Evolutionary conservation across 2,888 invertebrate species (phyloP), one percentile per base, ranked within the genome.

Genomic region (Odontomyia ornata): DNA sequence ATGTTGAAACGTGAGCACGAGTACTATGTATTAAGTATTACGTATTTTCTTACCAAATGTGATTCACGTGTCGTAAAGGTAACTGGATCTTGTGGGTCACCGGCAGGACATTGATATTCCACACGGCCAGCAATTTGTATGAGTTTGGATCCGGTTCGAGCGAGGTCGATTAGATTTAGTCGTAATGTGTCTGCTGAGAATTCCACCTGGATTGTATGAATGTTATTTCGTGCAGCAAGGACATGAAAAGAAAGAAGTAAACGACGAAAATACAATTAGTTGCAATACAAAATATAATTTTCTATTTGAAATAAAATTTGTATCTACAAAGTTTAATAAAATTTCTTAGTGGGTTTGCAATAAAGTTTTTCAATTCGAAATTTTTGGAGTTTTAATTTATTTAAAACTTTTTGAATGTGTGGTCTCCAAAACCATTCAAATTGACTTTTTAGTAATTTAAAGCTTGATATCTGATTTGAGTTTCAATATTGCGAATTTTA

Each of bases 51-150:
- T 87, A 96, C 96, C 91, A 96, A 90, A 88, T 95, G 95, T 9
- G 97, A 95, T 83, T 97, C 95, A 80, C 94, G 91, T 1, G 96
- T 96, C 79, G 95, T 93, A 86, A 97, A 97, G 1, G 96, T 96
- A 81, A 98, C 93, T 0, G 98, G 96, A 86, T 97, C 95, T 76
- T 93, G 93, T 23, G 93, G 91, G 84, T 94, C 95, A 0, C 94
- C 93, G 76, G 94, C 93, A 13, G 93, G 93, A 85, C 96, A 97
- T 84, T 93, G 92, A 88, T 95, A 96, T 85, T 95, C 94, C 80
- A 97, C 88, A 76, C 93, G 91, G 1, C 98, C 98, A 0, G 93
- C 92, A 46, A 95, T 93, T 25, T 93, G 91, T 83, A 96, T 93
- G 78, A 95, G 88, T 83, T 92, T 91, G 83, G 94, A 94, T 36